Conservation (phyloP, 2,888 invertebrate genomes). For the Stenurella melanura region DNA sequence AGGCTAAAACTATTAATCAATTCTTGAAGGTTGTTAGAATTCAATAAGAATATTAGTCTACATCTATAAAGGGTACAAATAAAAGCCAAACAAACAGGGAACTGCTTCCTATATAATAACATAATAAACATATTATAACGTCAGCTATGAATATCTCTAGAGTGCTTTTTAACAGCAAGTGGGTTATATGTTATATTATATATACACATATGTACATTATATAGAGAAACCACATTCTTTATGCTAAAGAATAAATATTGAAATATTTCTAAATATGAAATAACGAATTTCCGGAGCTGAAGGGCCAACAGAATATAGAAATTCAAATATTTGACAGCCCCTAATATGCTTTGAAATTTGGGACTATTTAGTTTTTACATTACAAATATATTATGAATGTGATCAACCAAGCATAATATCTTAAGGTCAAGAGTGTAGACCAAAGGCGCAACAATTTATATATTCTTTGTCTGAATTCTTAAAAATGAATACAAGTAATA, state of each 20-base stretch:
- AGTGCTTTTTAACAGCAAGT: conserved; percentile 6
- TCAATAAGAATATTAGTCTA: not conserved
- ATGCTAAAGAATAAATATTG: conserved; percentile 27
- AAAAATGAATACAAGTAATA: too few relatives aligned
- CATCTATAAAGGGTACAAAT: not conserved
- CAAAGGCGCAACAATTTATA: too few relatives aligned
- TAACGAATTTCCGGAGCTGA: conserved; percentile 10
- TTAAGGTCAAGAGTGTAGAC: too few relatives aligned
- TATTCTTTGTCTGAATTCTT: too few relatives aligned
- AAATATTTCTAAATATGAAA: conserved; percentile 16
- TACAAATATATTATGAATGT: not conserved
- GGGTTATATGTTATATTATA: not conserved
- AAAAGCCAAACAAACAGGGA: not conserved
- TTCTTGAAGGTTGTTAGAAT: not conserved
- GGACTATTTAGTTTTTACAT: not conserved
- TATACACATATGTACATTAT: conserved; percentile 6
- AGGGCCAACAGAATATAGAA: conserved; percentile 2
- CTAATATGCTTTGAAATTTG: not conserved
- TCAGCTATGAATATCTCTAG: conserved; percentile 19
- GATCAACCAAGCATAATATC: too few relatives aligned
- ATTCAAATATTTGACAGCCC: conserved; percentile 21
- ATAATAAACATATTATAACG: not conserved
- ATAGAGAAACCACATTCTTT: not conserved
- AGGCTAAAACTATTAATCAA: not conserved
- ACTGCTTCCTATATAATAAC: not conserved